Percentiles rank a stretch among this genome's conserved stretches.
These are phyloP conservation scores for Streblospio benedicti DNA, from an alignment of 1,140 invertebrate genomes.

Conservation along the genomic window DNA sequence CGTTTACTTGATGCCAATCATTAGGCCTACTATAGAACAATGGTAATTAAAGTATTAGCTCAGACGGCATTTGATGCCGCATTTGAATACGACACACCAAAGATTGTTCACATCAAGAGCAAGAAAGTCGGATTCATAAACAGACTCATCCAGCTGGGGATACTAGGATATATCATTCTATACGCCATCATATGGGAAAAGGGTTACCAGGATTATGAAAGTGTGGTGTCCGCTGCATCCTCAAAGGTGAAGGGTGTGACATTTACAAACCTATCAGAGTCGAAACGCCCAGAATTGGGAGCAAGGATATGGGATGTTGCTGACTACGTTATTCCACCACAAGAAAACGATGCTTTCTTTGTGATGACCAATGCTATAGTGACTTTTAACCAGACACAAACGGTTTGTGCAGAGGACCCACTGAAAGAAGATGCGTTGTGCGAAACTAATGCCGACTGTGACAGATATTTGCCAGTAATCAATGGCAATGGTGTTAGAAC, in stretches of 20 bases:
- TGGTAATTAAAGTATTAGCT: no score
- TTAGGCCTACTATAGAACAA: no score
- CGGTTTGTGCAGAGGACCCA: slow-evolving; percentile 49
- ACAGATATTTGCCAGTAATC: no score
- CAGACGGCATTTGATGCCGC: no score
- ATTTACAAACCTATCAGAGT: slow-evolving; percentile 38
- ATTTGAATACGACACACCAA: slow-evolving; percentile 52
- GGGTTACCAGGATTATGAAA: slow-evolving; percentile 52
- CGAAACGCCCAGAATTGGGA: slow-evolving; percentile 10
- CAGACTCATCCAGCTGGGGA: slow-evolving; percentile 48
- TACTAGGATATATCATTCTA: slow-evolving; percentile 51
- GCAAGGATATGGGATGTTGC: slow-evolving; percentile 50
- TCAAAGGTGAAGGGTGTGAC: slow-evolving; percentile 53
- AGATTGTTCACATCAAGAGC: slow-evolving; percentile 51
- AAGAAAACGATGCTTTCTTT: slow-evolving; percentile 54
- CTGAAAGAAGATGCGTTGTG: no score
- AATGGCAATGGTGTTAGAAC: no score
- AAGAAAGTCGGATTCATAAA: slow-evolving; percentile 50
- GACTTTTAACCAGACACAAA: slow-evolving; percentile 48
- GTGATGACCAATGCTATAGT: slow-evolving; percentile 53
- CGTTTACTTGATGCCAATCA: no score
- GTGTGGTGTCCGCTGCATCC: slow-evolving; percentile 48
- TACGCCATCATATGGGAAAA: slow-evolving; percentile 51
- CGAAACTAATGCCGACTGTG: no score
- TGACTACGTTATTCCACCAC: slow-evolving; percentile 53